Conservation (phyloP, 2,113 vertebrate genomes). For the Cricetomys ansorgei region DNA sequence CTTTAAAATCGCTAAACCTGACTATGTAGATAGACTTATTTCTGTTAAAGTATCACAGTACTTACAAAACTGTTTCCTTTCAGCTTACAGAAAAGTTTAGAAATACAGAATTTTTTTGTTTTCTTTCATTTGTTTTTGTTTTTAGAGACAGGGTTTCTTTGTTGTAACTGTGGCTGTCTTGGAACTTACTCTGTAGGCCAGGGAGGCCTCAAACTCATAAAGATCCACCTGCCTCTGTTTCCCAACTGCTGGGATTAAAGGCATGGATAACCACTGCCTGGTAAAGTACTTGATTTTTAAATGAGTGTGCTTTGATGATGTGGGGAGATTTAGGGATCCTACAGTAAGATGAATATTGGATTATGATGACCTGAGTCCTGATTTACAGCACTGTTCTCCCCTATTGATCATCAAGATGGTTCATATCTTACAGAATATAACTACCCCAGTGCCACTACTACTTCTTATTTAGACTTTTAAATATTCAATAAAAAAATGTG, state of each 20-base stretch:
- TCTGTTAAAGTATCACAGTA: neutral
- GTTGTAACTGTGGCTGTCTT: no score
- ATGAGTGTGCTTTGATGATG: neutral
- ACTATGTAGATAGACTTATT: neutral
- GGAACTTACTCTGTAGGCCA: no score
- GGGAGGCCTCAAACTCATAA: no score
- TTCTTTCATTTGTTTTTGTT: no score
- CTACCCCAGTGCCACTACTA: neutral
- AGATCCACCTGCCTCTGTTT: no score
- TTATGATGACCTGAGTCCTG: neutral
- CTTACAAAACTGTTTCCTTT: neutral
- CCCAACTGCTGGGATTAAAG: no score
- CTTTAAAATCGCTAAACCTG: neutral
- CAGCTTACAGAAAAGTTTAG: neutral
- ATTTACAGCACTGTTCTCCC: neutral
- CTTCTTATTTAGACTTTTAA: neutral
- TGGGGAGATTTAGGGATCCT: neutral
- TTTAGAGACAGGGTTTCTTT: no score
- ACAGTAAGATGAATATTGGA: neutral
- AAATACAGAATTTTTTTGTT: no score
- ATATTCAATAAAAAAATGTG: neutral
- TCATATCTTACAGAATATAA: neutral
- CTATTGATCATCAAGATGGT: neutral
- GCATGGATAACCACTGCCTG: no score
- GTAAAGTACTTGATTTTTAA: neutral